Evolutionary conservation across 2,113 vertebrate species (phyloP), one percentile per base, ranked within the genome.

Genomic region (Leucosticte australis): DNA sequence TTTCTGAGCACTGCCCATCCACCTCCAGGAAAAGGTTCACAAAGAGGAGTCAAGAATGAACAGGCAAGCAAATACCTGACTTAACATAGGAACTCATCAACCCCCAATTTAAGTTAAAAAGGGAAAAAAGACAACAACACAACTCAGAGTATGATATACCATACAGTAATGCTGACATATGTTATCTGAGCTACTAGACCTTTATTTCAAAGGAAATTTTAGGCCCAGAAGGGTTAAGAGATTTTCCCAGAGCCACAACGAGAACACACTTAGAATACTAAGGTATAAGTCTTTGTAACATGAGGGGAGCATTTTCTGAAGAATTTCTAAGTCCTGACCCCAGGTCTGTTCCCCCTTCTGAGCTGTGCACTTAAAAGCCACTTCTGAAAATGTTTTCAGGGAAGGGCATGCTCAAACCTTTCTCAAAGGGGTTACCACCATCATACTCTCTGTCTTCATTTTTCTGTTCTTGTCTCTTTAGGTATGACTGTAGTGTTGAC

Each of bases 401-500:
- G 24, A 3, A 76, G 20, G 17, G 31, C 16, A 13, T 52, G 23
- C 44, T 62, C 97, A 95, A 71, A 99, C 99, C 98, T 99, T 97
- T 99, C 28, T 98, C 96, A 92, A 99, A 99, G 5, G 99, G 98
- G 87, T 99, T 98, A 35, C 62, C 97, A 30, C 85, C 98, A 19
- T 92, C 33, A 26, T 28, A 71, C 17, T 70, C 85, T 80, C 86
- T 92, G n/a, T 82, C 77, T 31, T 81, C 97, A 62, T 52, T 69
- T 47, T 97, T 95, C 10, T 96, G 96, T n/a, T 95, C 98, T 18
- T 99, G 98, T 91, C 98, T 98, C 95, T 98, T 98, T 49, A 99
- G 97, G 91, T 99, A 99, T 85, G 98, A 98, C 82, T 99, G 99
- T 13, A 99, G 97, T 35, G 98, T 99, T 49, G 98, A 99, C 94